Base-by-base conservation (phyloP, 2,113 vertebrate species). In the Camarhynchus parvulus region DNA sequence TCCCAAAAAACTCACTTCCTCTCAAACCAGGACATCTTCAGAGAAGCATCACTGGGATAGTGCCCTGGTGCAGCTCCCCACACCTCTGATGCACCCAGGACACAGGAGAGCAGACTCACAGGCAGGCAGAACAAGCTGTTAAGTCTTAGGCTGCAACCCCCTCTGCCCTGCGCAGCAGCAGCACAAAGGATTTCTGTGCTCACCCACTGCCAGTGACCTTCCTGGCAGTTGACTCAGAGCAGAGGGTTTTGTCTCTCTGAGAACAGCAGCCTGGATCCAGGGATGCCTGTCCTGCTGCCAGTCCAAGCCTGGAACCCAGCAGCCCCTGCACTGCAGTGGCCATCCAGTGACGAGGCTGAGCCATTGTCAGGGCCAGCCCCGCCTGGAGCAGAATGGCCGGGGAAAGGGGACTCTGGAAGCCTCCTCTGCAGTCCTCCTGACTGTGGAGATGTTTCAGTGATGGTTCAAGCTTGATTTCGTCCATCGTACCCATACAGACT, bases 161-260 rank as follows among this genome's bases (percentile, higher is more conserved):
- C 68, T 41, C 77, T 39, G 49, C 37, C 68, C 44, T 3, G 3
- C 31, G 55, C 76, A 41, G 53, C 63, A 25, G 69, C 6, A 18
- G 83, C 91, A 92, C 83, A 87, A 94, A 83, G 77, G 61, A 35
- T 91, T 92, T 92, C 73, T 91, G 83, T 95, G 83, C 83, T 90
- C 75, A 67, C 42, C n/a, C 14, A 11, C 88, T 83, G 83, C 72
- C 89, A 73, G 1, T 73, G 89, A 75, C 86, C 83, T 89, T 92
- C 73, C 89, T 9, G 13, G 73, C 77, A 91, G 39, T 4, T 81
- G 77, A 89, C 69, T 74, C 64, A 83, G 18, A 89, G 17, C 39
- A 74, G 56, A 82, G 41, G 30, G 21, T 23, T 83, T 89, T 84
- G 68, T 37, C 47, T 84, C n/a, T 39, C 27, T 0, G 11, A 77